Percentiles rank a stretch among this genome's conserved stretches.
Evolutionary conservation across 2,797 vertebrate genomes (phyloP).

Genomic region (Pantherophis alleghaniensis): DNA sequence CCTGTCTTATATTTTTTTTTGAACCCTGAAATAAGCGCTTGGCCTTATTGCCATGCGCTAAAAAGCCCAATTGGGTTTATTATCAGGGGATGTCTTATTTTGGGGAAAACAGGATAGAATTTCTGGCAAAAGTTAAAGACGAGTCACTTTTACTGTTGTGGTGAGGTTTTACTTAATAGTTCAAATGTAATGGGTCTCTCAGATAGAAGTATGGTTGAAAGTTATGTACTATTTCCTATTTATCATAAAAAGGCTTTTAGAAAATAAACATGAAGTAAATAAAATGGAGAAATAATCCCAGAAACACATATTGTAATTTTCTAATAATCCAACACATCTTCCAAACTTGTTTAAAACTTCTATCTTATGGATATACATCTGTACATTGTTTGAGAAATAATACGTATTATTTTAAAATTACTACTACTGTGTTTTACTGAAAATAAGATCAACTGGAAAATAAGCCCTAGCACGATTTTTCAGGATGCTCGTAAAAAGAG

Average conservation of each 20-base stretch:
- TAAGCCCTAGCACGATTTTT: too few species aligned
- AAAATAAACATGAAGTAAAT: background rate
- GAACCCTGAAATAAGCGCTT: too few species aligned
- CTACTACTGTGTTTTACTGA: background rate
- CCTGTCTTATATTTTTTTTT: too few species aligned
- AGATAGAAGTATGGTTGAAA: background rate
- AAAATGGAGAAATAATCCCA: background rate
- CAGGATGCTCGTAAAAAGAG: too few species aligned
- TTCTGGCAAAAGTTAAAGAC: conserved; percentile 33
- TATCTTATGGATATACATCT: background rate
- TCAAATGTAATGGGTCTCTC: background rate
- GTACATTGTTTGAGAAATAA: background rate
- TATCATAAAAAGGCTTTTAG: background rate
- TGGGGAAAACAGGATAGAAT: background rate
- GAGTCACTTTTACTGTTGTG: conserved; percentile 29
- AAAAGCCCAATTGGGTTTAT: too few species aligned
- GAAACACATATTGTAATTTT: background rate
- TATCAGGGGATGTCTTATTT: too few species aligned
- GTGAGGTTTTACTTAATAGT: conserved; percentile 10
- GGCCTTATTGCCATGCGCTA: too few species aligned
- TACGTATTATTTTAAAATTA: background rate
- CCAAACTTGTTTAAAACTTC: background rate
- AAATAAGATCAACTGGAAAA: too few species aligned
- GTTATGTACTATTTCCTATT: background rate
- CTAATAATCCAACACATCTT: background rate